Evolutionary conservation across 2,888 invertebrate genomes (phyloP), one percentile per base, ranked within the genome.

Genomic region (Branchipolynoe longqiensis): DNA sequence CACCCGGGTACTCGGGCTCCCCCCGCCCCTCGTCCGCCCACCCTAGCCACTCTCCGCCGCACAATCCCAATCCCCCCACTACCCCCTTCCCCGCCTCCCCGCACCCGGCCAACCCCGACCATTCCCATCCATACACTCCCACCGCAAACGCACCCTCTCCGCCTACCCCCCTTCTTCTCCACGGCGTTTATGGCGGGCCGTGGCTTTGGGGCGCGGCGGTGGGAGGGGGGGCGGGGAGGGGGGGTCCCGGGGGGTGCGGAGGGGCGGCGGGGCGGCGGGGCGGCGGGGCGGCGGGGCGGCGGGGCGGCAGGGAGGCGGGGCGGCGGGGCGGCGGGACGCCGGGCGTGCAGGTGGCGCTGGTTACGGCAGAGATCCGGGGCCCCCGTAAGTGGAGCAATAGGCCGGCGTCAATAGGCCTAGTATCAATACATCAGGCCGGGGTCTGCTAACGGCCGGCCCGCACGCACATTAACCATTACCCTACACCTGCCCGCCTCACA

Each of bases 401-500:
- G 69, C 18, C 69, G 36, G 38, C 38, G 69, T 69, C 69, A 69
- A 69, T 69, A 69, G 69, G 18, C 36, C 36, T 38, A 36, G 36
- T 69, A 14, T 33, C 36, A 36, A 69, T 69, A 69, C 36, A 69
- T 69, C 69, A 69, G 48, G 8, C 36, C 36, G 38, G 69, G 38
- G 69, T 12, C 69, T 3, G 69, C 28, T 69, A 69, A 69, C 38
- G 69, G 69, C 33, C 22, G 36, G 36, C 4, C n/a, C 36, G 33
- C 69, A 69, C 69, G 69, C 12, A 38, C 69, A 69, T 69, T 69
- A 69, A 38, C 69, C 69, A 69, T 69, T 38, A 25, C 8, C 36
- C 25, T 69, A 69, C 69, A 69, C 69, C 69, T 69, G 69, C 69
- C 69, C 18, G 8, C 36, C 69, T 69, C 69, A 69, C 69, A 69